Base-by-base conservation (phyloP, 2,888 invertebrate genomes). In the Chymomyza caudatula region DNA sequence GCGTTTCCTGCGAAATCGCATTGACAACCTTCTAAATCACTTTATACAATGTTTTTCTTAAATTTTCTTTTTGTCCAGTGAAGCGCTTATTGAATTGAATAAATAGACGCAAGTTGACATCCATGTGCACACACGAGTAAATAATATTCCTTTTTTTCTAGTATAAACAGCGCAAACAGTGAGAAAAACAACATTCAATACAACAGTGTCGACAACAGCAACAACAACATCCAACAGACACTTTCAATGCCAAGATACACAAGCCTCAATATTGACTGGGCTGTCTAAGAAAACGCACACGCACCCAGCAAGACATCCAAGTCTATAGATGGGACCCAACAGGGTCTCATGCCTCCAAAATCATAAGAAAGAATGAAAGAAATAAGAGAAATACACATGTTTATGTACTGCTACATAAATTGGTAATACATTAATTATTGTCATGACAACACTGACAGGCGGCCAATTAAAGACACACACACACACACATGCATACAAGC, bases 401-500 rank as follows among this genome's bases (percentile, higher is more conserved):
- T 73, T 62, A 60, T 68, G 65, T 57, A 58, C 44, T 22, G 47
- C 47, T 15, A 62, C 67, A 76, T 69, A 71, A 74, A 82, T 83
- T 81, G 84, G 77, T 76, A 78, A 73, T 74, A 79, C 84, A 82
- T 84, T 82, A 76, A 79, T 73, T 76, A 76, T 82, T 71, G 82
- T 49, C 82, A 84, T 82, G 82, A 84, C 84, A 82, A 84, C n/a
- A n/a, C 79, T 84, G 84, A 84, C 82, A 81, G 84, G 70, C 81
- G 77, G 79, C 82, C 82, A 82, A 82, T 82, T 82, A 78, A 82
- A 82, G 68, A 70, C 69, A 67, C 63, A 71, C 51, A 22, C 51
- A 17, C 47, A 15, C 4, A 17, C 44, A 44, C 15, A 44, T 1
- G n/a, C 47, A 17, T 17, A 17, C 13, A 17, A 65, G 67, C 20